Conservation (phyloP, 2,888 invertebrate species). For the Scelioninae gen. 1 region DNA sequence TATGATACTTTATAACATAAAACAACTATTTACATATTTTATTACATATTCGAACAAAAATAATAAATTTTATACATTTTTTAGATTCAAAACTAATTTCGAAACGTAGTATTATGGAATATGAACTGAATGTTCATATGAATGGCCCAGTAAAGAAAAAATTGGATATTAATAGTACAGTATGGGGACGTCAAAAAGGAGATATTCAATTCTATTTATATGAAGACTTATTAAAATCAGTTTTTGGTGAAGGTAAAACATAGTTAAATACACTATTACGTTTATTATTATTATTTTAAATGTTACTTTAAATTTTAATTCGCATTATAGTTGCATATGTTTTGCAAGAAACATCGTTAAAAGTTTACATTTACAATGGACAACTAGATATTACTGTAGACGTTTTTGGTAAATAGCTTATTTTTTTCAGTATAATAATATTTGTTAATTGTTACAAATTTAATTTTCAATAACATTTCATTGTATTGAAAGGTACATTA, state of each 20-base stretch:
- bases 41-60: not conserved
- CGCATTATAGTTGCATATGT: constrained; percentile 17
- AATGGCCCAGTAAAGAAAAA: constrained; percentile 38
- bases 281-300: not conserved
- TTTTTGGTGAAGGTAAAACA: constrained; percentile 32
- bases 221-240: constrained; percentile 39
- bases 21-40: not conserved
- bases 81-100: constrained; percentile 1
- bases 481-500: constrained; percentile 16
- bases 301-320: not conserved
- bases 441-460: not conserved
- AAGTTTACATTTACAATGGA: constrained; percentile 27
- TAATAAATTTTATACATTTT: not conserved
- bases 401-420: constrained; percentile 8
- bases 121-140: constrained; percentile 18
- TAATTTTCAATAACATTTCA: not conserved
- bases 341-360: constrained; percentile 10
- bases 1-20: not conserved
- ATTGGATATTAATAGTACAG: constrained; percentile 26
- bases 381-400: constrained; percentile 35
- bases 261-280: not conserved
- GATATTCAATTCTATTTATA: constrained; percentile 31
- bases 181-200: constrained; percentile 39
- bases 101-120: not conserved
- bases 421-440: not conserved